phyloP scores from a whole-genome alignment of 2,113 vertebrate species.

The Silurus asotus region DNA sequence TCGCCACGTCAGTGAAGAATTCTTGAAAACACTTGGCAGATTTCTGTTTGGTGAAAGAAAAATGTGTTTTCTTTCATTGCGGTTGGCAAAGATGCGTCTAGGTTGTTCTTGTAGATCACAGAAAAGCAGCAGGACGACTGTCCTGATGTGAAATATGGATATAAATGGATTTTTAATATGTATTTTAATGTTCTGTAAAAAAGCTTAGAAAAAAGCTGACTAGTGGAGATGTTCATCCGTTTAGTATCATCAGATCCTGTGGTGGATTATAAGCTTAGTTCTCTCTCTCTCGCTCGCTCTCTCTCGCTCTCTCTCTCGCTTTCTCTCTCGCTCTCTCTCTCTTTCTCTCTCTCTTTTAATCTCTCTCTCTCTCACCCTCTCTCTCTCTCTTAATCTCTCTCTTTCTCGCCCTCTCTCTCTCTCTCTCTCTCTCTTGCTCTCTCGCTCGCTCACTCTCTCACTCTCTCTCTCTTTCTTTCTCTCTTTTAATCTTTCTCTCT shows the following conservation, averaged over 20 bases:
- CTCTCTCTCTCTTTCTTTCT: too few relatives aligned
- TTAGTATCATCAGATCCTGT: neutral
- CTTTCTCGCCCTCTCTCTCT: too few relatives aligned
- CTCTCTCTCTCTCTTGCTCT: too few relatives aligned
- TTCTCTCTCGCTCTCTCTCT: too few relatives aligned
- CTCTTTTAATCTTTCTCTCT: too few relatives aligned
- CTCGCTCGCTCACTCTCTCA: too few relatives aligned
- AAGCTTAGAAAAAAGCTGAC: conserved; percentile 13
- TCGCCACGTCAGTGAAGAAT: neutral
- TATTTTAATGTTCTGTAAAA: neutral
- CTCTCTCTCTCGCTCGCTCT: too few relatives aligned
- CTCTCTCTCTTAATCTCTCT: too few relatives aligned
- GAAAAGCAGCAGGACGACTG: conserved; percentile 9
- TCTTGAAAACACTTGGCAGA: neutral
- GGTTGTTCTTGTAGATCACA: conserved; percentile 15
- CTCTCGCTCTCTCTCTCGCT: too few relatives aligned
- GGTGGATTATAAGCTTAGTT: neutral
- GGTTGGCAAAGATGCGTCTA: conserved; percentile 12
- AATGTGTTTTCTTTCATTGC: conserved; percentile 13
- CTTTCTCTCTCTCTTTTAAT: too few relatives aligned
- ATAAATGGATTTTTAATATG: neutral
- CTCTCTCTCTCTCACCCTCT: too few relatives aligned
- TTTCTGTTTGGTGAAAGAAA: neutral
- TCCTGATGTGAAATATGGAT: neutral
- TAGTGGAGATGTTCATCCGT: neutral